Percentiles rank a stretch among this genome's conserved stretches.
Evolutionary conservation across 2,113 vertebrate genomes (phyloP).

Genomic region (Cariama cristata): DNA sequence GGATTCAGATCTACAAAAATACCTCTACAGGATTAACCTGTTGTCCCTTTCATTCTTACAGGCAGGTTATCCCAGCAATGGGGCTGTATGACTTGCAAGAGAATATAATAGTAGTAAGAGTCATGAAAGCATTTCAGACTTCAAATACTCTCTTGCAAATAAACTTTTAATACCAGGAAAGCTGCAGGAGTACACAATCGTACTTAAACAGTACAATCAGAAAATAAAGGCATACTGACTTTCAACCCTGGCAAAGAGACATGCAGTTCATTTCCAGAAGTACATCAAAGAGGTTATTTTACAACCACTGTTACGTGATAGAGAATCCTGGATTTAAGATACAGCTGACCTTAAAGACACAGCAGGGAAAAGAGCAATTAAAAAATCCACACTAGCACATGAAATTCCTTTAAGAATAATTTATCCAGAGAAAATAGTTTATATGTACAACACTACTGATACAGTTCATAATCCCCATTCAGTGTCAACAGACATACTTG

Average conservation of each 20-base stretch:
- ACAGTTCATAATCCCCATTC: background rate
- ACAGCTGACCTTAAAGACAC: background rate
- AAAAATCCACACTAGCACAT: background rate
- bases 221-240: background rate
- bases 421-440: background rate
- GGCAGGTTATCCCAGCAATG: background rate
- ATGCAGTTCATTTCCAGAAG: background rate
- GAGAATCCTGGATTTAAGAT: background rate
- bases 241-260: background rate
- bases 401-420: background rate
- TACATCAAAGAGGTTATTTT: background rate
- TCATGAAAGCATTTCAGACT: background rate
- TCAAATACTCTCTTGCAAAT: background rate
- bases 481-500: background rate
- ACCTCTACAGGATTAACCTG: background rate
- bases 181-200: background rate
- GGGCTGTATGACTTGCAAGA: background rate
- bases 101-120: background rate
- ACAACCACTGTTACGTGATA: background rate
- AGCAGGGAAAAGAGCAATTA: background rate
- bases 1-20: background rate
- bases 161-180: background rate
- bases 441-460: background rate
- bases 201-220: background rate
- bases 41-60: background rate